phyloP scores from a whole-genome alignment of 2,797 vertebrate genomes.

The Acipenser ruthenus region DNA sequence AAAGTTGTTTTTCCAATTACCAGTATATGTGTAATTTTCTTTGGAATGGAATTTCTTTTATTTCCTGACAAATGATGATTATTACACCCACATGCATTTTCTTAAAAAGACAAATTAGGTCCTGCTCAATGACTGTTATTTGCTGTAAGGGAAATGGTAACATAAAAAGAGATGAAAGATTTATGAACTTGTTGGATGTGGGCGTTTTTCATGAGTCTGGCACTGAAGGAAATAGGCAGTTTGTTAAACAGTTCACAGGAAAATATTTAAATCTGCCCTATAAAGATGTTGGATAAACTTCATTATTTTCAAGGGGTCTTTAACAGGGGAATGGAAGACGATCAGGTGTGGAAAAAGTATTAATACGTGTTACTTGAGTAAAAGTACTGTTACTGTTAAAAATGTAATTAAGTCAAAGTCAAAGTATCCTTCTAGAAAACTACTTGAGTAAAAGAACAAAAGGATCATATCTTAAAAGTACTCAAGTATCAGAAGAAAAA shows the following conservation, averaged over 20 bases:
- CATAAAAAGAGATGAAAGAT: constrained; percentile 9
- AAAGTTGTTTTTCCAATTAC: too few species aligned
- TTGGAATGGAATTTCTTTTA: too few species aligned
- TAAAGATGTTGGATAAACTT: background rate
- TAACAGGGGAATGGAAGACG: background rate
- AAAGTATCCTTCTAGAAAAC: constrained; percentile 3
- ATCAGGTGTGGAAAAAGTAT: background rate
- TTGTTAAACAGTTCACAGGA: background rate
- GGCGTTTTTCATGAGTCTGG: background rate
- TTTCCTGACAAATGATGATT: too few species aligned
- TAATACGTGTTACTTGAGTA: background rate
- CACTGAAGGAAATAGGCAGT: background rate
- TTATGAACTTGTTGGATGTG: background rate
- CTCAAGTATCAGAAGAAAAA: background rate
- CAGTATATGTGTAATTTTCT: too few species aligned
- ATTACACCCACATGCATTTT: background rate
- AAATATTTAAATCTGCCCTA: background rate
- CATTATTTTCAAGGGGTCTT: constrained; percentile 6
- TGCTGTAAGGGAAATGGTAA: background rate
- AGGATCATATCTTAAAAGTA: background rate
- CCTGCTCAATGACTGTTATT: constrained; percentile 5
- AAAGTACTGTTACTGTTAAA: background rate
- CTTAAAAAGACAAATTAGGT: constrained; percentile 1
- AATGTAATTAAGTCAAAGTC: background rate
- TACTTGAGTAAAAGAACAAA: background rate